phyloP scores from a whole-genome alignment of 1,140 invertebrate genomes.

The fruit fly (Drosophila melanogaster) region Release_6_plus_ISO1_MT NT_037436.4:19953501-19954000 shows the following conservation, averaged over 20 bases:
- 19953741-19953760: no score
- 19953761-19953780: not conserved
- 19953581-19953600: constrained; percentile 1
- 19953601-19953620: constrained; percentile 1
- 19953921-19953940: constrained; percentile 11
- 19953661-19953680: not conserved
- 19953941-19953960: constrained; percentile 12
- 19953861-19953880: constrained; percentile 19
- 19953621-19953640: constrained; percentile 18
- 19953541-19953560: constrained; percentile 14
- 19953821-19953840: constrained; percentile 6
- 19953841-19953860: constrained; percentile 29
- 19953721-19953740: not conserved
- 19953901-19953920: not conserved
- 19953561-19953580: not conserved
- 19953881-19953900: no score
- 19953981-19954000: constrained; percentile 26
- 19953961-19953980: constrained; percentile 1
- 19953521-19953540: no score
- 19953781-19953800: not conserved
- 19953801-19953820: not conserved
- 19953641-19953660: not conserved
- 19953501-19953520: not conserved
- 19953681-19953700: not conserved
- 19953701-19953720: constrained; percentile 1